Evolutionary conservation across 1,140 invertebrate genomes (phyloP).

Genomic region (Cydia strobilella): DNA sequence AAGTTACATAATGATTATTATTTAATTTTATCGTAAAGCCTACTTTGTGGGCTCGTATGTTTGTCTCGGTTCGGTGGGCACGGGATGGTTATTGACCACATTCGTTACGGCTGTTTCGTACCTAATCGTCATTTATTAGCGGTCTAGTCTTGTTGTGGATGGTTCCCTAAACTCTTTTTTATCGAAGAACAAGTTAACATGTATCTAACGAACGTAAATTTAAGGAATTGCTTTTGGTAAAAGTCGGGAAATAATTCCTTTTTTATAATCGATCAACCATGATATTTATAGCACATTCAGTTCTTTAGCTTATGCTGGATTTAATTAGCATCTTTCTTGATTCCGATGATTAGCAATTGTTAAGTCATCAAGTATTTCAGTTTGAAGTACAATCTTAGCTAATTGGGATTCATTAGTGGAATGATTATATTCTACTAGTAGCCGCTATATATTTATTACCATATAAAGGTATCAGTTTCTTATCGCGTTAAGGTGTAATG

Average conservation of each 20-base stretch:
- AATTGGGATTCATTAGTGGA: background rate
- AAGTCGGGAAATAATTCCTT: too few relatives aligned
- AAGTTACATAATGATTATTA: slow-evolving; percentile 44
- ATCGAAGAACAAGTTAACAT: too few relatives aligned
- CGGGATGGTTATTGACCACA: slow-evolving; percentile 56
- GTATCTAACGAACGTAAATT: too few relatives aligned
- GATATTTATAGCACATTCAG: background rate
- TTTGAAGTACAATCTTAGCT: slow-evolving; percentile 10
- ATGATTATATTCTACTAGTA: background rate
- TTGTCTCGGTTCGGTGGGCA: slow-evolving; percentile 49
- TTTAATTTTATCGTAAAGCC: slow-evolving; percentile 35
- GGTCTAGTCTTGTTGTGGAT: slow-evolving; percentile 25
- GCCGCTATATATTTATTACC: too few relatives aligned
- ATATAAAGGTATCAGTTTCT: too few relatives aligned
- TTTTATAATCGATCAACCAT: too few relatives aligned
- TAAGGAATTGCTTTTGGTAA: too few relatives aligned
- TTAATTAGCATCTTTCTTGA: background rate
- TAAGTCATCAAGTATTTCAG: slow-evolving; percentile 18
- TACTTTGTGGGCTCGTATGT: slow-evolving; percentile 28
- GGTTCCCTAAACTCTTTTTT: background rate
- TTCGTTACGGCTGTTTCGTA: slow-evolving; percentile 60
- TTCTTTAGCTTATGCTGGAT: background rate
- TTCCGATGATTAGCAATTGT: slow-evolving; percentile 6
- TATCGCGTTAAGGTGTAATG: too few relatives aligned
- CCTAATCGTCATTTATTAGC: slow-evolving; percentile 53